Evolutionary conservation across 2,113 vertebrate species (phyloP).

Genomic region (Hypocryptadius cinnamomeus): DNA sequence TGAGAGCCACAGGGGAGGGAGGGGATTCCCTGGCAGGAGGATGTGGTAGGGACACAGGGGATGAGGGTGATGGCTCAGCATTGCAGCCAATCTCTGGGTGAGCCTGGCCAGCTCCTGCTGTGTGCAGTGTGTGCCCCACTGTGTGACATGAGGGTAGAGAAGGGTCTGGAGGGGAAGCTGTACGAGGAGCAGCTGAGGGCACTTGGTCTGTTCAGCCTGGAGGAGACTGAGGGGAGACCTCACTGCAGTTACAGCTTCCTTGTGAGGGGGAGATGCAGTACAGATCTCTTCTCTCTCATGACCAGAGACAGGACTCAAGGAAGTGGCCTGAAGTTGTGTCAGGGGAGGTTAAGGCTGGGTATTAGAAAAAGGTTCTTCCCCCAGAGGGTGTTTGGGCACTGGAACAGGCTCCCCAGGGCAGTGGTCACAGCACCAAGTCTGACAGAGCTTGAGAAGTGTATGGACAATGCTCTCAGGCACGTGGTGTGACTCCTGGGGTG

Average conservation of each 20-base stretch:
- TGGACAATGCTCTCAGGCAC: neutral
- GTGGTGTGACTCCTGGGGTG: neutral
- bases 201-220: neutral
- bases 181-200: neutral
- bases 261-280: rapidly evolving
- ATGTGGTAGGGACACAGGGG: neutral
- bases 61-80: neutral
- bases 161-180: rapidly evolving
- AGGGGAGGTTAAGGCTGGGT: rapidly evolving
- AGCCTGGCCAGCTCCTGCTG: neutral
- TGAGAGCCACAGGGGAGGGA: rapidly evolving
- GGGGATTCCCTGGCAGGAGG: neutral
- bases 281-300: neutral
- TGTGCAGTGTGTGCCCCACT: rapidly evolving
- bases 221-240: neutral
- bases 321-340: neutral
- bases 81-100: neutral
- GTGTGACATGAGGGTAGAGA: neutral
- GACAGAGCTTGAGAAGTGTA: neutral
- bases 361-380: neutral
- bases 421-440: neutral
- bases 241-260: neutral
- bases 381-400: rapidly evolving
- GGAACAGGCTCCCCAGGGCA: neutral
- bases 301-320: rapidly evolving